Evolutionary conservation across 2,888 invertebrate genomes (phyloP).

Genomic region (Drosophila algonquin): DNA sequence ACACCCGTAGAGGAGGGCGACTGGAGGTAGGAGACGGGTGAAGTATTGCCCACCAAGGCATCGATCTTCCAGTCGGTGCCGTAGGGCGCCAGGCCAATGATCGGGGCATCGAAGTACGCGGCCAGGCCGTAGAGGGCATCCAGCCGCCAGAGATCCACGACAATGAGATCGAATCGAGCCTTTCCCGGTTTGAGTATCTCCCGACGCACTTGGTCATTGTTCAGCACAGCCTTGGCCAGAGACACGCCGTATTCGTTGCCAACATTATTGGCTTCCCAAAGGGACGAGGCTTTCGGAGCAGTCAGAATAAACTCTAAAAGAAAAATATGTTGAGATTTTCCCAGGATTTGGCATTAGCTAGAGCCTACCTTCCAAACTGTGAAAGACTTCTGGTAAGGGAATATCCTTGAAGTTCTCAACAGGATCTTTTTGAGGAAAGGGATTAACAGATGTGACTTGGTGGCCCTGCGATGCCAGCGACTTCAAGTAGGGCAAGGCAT

Average conservation of each 20-base stretch:
- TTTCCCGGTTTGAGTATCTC: slow-evolving; percentile 69
- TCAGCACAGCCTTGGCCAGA: slow-evolving; percentile 36
- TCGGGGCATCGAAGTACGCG: slow-evolving; percentile 74
- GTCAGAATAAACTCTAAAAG: slow-evolving; percentile 24
- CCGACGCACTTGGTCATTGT: slow-evolving; percentile 57
- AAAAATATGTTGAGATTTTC: not conserved
- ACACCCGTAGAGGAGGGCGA: slow-evolving; percentile 46
- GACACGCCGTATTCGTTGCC: slow-evolving; percentile 20
- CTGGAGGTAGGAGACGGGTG: slow-evolving; percentile 78
- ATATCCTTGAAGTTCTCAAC: slow-evolving; percentile 76
- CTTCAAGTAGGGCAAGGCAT: slow-evolving; percentile 73
- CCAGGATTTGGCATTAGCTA: no score
- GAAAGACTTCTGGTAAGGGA: slow-evolving; percentile 48
- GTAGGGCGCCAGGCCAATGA: slow-evolving; percentile 72
- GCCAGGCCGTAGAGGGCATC: slow-evolving; percentile 81
- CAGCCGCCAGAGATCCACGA: slow-evolving; percentile 76
- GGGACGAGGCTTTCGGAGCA: no score
- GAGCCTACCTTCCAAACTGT: slow-evolving; percentile 47
- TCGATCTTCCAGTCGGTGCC: slow-evolving; percentile 75
- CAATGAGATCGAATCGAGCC: slow-evolving; percentile 78
- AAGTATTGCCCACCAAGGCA: slow-evolving; percentile 73
- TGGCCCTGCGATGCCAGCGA: slow-evolving; percentile 82
- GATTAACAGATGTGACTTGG: slow-evolving; percentile 79
- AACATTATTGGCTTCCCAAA: slow-evolving; percentile 45
- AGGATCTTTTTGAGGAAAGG: slow-evolving; percentile 72